Base-by-base conservation (phyloP, 92 coral and sea anemone genomes). In the Paramuricea clavata region DNA sequence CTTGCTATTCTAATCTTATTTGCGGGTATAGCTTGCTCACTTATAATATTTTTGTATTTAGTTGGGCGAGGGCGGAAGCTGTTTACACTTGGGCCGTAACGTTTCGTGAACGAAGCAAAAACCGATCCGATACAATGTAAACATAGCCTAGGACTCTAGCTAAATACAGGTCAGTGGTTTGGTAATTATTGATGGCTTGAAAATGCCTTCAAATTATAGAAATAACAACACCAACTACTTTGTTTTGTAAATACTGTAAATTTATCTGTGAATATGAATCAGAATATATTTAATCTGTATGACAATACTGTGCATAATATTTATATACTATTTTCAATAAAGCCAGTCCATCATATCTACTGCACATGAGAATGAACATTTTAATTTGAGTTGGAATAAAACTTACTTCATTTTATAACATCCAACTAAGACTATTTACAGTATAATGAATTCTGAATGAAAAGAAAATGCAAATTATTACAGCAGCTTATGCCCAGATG, bases 81-180 rank as follows among this genome's bases (percentile, higher is more conserved):
- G n/a, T n/a, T n/a, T n/a, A n/a, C n/a, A n/a, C n/a, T n/a, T n/a
- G n/a, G n/a, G n/a, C n/a, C n/a, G n/a, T n/a, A n/a, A n/a, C n/a
- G n/a, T n/a, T n/a, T n/a, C n/a, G n/a, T n/a, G n/a, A n/a, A n/a
- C n/a, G n/a, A n/a, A n/a, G n/a, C n/a, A n/a, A n/a, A n/a, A n/a
- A n/a, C n/a, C n/a, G n/a, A n/a, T n/a, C n/a, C n/a, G n/a, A n/a
- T n/a, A n/a, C n/a, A n/a, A n/a, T n/a, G n/a, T n/a, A n/a, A n/a
- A n/a, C n/a, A n/a, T n/a, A n/a, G n/a, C n/a, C n/a, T n/a, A n/a
- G n/a, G n/a, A n/a, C n/a, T n/a, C n/a, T n/a, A 62, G 81, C 61
- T 41, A 71, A 78, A 80, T 90, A 86, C 41, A 86, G 71, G 76
- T 85, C 2, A 47, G 54, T 47, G 54, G 54, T 47, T 47, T 47